A percentile compares a stretch with the other conserved stretches of the same genome.
Conservation (phyloP, 2,113 vertebrate species). For the Raja brachyura region DNA sequence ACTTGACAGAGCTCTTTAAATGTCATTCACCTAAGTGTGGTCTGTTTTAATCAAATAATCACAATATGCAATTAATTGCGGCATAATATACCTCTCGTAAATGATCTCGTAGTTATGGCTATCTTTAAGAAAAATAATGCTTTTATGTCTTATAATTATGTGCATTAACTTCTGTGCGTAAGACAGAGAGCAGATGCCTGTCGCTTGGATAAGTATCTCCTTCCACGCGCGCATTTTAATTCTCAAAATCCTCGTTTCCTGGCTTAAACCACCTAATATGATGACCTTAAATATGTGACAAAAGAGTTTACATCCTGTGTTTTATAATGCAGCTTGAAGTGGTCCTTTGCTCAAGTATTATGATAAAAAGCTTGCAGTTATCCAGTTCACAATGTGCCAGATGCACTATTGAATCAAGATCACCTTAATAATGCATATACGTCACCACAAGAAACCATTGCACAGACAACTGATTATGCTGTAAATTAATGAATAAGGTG, state of each 20-base stretch:
- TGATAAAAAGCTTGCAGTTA: background rate
- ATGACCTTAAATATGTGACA: background rate
- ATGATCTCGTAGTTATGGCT: background rate
- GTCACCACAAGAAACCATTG: no score
- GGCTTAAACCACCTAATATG: background rate
- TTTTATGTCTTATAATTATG: slow-evolving; percentile 2
- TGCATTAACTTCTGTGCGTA: background rate
- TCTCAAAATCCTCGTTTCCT: background rate
- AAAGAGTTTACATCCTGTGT: background rate
- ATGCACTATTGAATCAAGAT: background rate
- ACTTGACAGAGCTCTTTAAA: background rate
- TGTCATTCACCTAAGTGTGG: background rate
- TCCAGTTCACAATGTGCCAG: background rate
- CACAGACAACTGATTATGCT: background rate
- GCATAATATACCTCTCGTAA: background rate
- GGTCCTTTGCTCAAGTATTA: background rate
- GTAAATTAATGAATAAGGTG: background rate
- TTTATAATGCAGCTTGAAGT: background rate
- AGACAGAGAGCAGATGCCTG: background rate
- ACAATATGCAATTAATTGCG: background rate
- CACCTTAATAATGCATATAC: no score
- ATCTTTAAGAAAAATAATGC: background rate
- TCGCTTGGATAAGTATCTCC: background rate
- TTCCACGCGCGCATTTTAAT: background rate
- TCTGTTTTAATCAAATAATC: background rate